A percentile compares a stretch with the other conserved stretches of the same genome.
These are phyloP conservation scores for Aix galericulata DNA, from an alignment of 2,113 vertebrate genomes.

Conservation along the genomic window DNA sequence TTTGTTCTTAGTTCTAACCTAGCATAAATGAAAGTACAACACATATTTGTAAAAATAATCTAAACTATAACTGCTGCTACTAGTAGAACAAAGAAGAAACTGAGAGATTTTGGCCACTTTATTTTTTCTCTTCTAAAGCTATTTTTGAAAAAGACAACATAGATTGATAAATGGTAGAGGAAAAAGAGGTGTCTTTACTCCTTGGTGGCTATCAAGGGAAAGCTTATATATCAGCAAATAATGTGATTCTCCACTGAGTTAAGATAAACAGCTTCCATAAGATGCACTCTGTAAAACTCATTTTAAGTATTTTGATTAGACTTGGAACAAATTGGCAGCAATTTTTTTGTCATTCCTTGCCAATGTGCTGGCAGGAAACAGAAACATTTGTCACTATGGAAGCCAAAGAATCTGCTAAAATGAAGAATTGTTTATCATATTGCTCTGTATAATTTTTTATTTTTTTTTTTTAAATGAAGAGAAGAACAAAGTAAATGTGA, in stretches of 20 bases:
- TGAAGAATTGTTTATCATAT: neutral
- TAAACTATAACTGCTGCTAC: neutral
- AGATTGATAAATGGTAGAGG: neutral
- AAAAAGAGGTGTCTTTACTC: neutral
- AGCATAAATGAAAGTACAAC: neutral
- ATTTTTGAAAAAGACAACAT: neutral
- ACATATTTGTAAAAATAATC: neutral
- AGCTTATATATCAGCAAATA: neutral
- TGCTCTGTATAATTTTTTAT: neutral
- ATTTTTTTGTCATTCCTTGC: neutral
- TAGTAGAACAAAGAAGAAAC: neutral
- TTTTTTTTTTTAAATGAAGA: neutral
- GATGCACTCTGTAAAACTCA: neutral
- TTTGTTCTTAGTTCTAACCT: neutral
- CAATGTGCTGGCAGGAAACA: neutral
- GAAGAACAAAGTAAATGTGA: neutral
- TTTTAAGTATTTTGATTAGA: neutral
- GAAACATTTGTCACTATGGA: neutral
- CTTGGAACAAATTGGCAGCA: neutral
- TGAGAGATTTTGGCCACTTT: neutral
- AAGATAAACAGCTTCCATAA: neutral
- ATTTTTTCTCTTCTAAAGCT: neutral
- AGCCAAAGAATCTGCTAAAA: neutral
- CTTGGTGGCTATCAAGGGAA: slow-evolving; percentile 6
- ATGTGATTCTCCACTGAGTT: neutral